Conservation (phyloP, 2,888 invertebrate species). For the Pollenia griseotomentosa region DNA sequence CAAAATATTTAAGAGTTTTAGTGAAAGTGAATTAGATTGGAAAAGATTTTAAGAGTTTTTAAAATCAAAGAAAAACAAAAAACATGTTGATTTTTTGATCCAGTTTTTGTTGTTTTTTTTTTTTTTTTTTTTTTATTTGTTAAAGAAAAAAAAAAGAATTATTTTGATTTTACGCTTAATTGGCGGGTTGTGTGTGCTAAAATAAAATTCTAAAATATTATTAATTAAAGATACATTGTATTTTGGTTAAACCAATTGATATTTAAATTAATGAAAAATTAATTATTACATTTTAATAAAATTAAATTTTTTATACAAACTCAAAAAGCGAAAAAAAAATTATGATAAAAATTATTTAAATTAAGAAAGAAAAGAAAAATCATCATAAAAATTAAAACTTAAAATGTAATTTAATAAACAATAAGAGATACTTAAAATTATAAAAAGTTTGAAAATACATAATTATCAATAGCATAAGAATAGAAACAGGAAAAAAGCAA, state of each 20-base stretch:
- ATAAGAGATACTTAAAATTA: slow-evolving; percentile 34
- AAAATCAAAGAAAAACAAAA: slow-evolving; percentile 6
- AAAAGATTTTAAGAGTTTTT: not conserved
- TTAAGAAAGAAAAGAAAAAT: slow-evolving; percentile 34
- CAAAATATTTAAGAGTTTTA: slow-evolving; percentile 23
- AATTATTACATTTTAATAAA: slow-evolving; percentile 67
- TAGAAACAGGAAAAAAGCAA: not conserved
- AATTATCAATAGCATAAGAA: not conserved
- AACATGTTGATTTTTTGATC: not conserved
- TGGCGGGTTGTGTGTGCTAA: slow-evolving; percentile 72
- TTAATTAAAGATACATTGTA: slow-evolving; percentile 61
- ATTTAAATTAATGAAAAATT: slow-evolving; percentile 62
- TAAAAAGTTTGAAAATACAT: slow-evolving; percentile 7
- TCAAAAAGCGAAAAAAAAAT: slow-evolving; percentile 56
- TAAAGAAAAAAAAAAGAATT: slow-evolving; percentile 44
- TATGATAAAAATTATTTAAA: slow-evolving; percentile 26
- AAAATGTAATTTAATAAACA: slow-evolving; percentile 45
- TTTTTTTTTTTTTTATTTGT: slow-evolving; percentile 6
- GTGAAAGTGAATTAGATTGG: not conserved
- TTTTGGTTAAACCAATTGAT: slow-evolving; percentile 72
- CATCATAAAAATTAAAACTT: slow-evolving; percentile 59
- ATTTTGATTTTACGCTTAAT: slow-evolving; percentile 74
- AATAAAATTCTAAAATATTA: slow-evolving; percentile 68
- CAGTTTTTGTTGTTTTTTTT: slow-evolving; percentile 18
- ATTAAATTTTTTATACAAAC: slow-evolving; percentile 70